Percentiles rank a stretch among this genome's conserved stretches.
Conservation (phyloP, 2,797 vertebrate genomes). For the Microhierax caerulescens region DNA sequence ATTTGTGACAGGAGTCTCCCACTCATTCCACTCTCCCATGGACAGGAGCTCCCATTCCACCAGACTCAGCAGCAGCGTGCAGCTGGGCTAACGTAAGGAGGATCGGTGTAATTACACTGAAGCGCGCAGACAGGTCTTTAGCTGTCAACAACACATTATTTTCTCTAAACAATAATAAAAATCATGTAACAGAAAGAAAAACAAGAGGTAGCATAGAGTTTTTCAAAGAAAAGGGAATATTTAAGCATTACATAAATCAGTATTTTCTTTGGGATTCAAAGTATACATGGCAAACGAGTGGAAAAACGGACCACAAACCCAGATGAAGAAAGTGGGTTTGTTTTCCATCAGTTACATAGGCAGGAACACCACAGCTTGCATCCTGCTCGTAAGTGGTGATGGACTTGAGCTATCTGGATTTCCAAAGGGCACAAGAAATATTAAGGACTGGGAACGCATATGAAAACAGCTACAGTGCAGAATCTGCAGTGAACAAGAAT, state of each 20-base stretch:
- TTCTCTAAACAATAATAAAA: neutral
- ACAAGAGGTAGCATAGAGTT: neutral
- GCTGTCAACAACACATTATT: neutral
- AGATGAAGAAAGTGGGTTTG: neutral
- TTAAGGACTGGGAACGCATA: neutral
- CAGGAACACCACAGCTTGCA: neutral
- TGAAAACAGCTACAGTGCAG: neutral
- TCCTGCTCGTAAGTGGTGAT: neutral
- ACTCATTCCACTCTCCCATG: neutral
- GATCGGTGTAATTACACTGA: fast-evolving
- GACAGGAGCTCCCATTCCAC: neutral
- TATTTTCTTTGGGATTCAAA: neutral
- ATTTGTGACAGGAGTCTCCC: neutral
- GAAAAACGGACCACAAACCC: neutral
- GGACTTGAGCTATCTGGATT: neutral
- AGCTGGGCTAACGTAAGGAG: neutral
- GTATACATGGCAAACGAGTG: neutral
- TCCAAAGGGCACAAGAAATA: neutral
- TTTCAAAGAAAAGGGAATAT: neutral
- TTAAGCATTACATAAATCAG: neutral
- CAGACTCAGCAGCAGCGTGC: neutral
- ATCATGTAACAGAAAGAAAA: neutral
- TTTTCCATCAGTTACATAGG: neutral
- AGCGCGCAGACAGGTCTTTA: neutral
- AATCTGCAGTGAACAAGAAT: neutral